These are phyloP conservation scores for Burhinus oedicnemus DNA, from an alignment of 2,113 vertebrate genomes.

Conservation along the genomic window DNA sequence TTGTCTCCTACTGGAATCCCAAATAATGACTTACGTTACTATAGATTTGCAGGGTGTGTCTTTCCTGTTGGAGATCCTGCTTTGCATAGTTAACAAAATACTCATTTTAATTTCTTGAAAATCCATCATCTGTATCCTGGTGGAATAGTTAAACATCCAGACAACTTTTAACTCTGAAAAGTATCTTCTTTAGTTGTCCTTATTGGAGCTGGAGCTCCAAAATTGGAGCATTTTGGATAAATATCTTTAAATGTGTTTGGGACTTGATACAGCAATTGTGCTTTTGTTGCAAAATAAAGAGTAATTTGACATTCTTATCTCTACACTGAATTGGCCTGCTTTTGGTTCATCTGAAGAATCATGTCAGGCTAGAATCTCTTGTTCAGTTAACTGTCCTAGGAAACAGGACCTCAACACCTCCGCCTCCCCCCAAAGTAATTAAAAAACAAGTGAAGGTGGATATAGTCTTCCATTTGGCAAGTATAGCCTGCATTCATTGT, in stretches of 20 bases:
- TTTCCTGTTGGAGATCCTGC: neutral
- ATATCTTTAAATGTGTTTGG: neutral
- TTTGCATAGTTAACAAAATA: neutral
- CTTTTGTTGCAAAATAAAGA: neutral
- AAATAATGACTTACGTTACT: neutral
- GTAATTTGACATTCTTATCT: neutral
- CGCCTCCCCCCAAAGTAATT: accelerated
- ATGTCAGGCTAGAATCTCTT: neutral
- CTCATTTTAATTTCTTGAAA: neutral
- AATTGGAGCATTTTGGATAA: neutral
- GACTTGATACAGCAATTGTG: neutral
- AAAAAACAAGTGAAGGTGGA: neutral
- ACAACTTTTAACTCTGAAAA: neutral
- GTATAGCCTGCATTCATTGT: neutral
- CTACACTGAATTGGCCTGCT: neutral
- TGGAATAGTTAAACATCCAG: neutral
- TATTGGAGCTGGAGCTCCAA: neutral
- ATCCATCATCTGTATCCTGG: neutral
- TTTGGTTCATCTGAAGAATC: neutral
- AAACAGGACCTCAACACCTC: neutral
- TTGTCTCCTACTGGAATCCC: neutral
- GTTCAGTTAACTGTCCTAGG: neutral
- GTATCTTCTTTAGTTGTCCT: neutral
- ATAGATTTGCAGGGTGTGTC: neutral
- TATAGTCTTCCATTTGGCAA: neutral